Conservation (phyloP, 2,888 invertebrate genomes). For the Coleophora flavipennella region DNA sequence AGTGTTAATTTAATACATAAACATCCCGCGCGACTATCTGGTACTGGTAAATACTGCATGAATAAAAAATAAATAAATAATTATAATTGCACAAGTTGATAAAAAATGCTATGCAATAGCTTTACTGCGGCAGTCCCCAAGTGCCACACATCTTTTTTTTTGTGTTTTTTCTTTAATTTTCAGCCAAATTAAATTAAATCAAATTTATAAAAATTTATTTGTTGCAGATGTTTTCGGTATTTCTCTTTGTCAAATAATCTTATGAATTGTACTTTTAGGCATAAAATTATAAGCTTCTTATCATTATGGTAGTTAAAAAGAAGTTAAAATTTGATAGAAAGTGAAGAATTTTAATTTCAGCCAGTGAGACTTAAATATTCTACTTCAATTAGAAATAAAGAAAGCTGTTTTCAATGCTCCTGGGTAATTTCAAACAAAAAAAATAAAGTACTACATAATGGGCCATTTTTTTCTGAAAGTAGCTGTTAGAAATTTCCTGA, state of each 20-base stretch:
- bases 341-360: background rate
- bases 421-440: background rate
- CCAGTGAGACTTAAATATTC: background rate
- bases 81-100: too few species aligned
- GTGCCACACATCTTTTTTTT: too few species aligned
- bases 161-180: background rate
- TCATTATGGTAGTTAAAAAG: slow-evolving; percentile 8
- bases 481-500: background rate
- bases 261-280: background rate
- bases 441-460: too few species aligned
- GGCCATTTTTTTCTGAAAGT: background rate
- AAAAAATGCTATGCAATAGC: too few species aligned
- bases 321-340: background rate
- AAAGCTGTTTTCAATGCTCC: background rate
- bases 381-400: background rate
- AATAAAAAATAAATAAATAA: too few species aligned
- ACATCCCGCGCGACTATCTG: too few species aligned
- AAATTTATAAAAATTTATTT: too few species aligned
- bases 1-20: too few species aligned
- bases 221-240: background rate
- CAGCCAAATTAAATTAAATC: too few species aligned
- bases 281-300: background rate
- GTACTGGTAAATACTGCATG: too few species aligned
- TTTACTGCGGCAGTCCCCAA: too few species aligned
- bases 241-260: background rate